Conservation (phyloP, 2,888 invertebrate genomes). For the Amiota minor region DNA sequence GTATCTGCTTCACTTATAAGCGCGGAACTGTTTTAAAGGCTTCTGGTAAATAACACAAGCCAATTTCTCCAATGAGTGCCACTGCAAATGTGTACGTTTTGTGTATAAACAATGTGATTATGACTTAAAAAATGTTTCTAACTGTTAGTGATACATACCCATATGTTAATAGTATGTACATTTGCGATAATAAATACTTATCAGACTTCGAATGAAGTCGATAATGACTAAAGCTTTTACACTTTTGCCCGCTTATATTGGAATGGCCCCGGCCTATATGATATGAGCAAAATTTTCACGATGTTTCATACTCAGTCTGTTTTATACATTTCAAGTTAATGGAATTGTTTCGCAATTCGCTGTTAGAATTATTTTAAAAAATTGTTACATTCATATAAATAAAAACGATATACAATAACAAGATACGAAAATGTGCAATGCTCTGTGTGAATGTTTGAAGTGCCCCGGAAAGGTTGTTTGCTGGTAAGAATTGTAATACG, state of each 20-base stretch:
- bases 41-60: too few relatives aligned
- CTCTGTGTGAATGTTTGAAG: slow-evolving; percentile 66
- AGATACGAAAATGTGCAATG: slow-evolving; percentile 62
- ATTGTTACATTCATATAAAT: neutral
- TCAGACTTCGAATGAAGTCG: slow-evolving; percentile 11
- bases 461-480: slow-evolving; percentile 69
- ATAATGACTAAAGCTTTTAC: slow-evolving; percentile 24
- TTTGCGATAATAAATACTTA: slow-evolving; percentile 36
- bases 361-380: neutral
- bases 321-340: neutral
- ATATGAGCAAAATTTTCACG: neutral
- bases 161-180: slow-evolving; percentile 20
- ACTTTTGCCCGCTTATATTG: neutral
- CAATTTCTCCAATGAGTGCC: too few relatives aligned
- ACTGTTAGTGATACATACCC: neutral
- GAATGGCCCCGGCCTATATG: neutral
- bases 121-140: too few relatives aligned
- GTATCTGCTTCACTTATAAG: too few relatives aligned
- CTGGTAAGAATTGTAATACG: slow-evolving; percentile 60
- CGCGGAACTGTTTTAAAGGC: too few relatives aligned
- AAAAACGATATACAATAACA: neutral
- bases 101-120: too few relatives aligned
- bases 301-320: neutral
- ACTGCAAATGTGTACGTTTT: too few relatives aligned
- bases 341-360: neutral